A percentile compares a stretch with the other conserved stretches of the same genome.
These are phyloP conservation scores for Polydrusus tereticollis DNA, from an alignment of 2,888 invertebrate genomes.

Conservation along the genomic window DNA sequence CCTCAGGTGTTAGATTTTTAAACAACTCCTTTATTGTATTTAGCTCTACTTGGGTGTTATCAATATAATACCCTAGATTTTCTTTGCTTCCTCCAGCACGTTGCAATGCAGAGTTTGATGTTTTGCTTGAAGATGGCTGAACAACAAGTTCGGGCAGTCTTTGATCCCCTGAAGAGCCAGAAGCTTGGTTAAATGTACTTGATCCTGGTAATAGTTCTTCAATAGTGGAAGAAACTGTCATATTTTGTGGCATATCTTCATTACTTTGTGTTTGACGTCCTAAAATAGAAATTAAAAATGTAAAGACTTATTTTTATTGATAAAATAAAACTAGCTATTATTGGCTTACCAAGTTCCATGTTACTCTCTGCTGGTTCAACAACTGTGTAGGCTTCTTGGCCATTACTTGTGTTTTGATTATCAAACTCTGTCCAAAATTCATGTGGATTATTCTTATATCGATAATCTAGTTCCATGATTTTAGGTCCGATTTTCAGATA, in stretches of 20 bases:
- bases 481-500: conserved; percentile 52
- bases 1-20: conserved; percentile 50
- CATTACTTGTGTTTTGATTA: conserved; percentile 15
- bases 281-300: conserved; percentile 12
- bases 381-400: conserved; percentile 47
- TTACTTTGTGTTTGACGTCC: neutral
- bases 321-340: neutral
- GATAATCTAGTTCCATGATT: conserved; percentile 53
- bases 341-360: conserved; percentile 29
- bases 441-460: conserved; percentile 48
- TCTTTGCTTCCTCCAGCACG: conserved; percentile 46
- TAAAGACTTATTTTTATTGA: neutral
- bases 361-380: conserved; percentile 47
- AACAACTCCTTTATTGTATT: conserved; percentile 53
- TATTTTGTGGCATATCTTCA: neutral
- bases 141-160: too few relatives aligned
- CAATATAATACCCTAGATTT: conserved; percentile 50
- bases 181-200: conserved; percentile 19
- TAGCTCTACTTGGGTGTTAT: conserved; percentile 53
- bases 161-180: neutral
- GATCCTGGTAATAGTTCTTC: conserved; percentile 37
- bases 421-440: conserved; percentile 48
- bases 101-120: conserved; percentile 39
- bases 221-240: conserved; percentile 21
- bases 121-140: conserved; percentile 40